Evolutionary conservation across 2,797 vertebrate genomes (phyloP), one percentile per base, ranked within the genome.

Genomic region (Urosaurus nigricauda): DNA sequence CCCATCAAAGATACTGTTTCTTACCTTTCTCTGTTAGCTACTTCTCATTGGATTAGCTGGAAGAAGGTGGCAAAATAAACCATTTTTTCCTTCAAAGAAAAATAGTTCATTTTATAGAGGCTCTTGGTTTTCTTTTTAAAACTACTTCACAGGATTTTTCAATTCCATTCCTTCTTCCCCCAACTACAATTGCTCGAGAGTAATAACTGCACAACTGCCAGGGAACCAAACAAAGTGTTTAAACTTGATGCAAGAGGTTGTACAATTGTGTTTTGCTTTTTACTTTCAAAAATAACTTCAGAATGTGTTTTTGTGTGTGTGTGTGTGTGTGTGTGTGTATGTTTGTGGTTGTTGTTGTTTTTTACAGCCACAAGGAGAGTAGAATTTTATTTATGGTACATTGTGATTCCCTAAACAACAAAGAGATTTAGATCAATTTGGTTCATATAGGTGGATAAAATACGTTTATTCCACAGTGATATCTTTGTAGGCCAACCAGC

Each of bases 221-320:
- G 60, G 93, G 94, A 96, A 96, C 88, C 94, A 94, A 96, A 94
- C 94, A 96, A 94, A 95, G 91, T 94, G 94, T 94, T 96, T 97
- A 96, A 97, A 96, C 94, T 95, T 91, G 88, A 96, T 95, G 95
- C 90, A 93, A 95, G 94, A 94, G 93, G 90, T 94, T 95, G 92
- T 95, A 94, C 92, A 94, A 92, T 94, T 96, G 95, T 74, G 9
- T 58, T 7, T 16, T 74, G 83, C 37, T 40, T 56, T 32, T 40
- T 85, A 9, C 29, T 83, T 53, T 51, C 53, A 82, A 37, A 74
- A 65, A 82, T 37, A 65, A 37, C 68, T 82, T 88, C 75, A 85
- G 82, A 94, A 92, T 90, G 82, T 89, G 37, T 91, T 94, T 94
- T 93, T 1, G 16, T 58, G 12, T 56, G 43, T 47, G 43, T 47